A percentile compares a stretch with the other conserved stretches of the same genome.
Conservation (phyloP, 2,888 invertebrate species). For the Lasioglossum figueresi region DNA sequence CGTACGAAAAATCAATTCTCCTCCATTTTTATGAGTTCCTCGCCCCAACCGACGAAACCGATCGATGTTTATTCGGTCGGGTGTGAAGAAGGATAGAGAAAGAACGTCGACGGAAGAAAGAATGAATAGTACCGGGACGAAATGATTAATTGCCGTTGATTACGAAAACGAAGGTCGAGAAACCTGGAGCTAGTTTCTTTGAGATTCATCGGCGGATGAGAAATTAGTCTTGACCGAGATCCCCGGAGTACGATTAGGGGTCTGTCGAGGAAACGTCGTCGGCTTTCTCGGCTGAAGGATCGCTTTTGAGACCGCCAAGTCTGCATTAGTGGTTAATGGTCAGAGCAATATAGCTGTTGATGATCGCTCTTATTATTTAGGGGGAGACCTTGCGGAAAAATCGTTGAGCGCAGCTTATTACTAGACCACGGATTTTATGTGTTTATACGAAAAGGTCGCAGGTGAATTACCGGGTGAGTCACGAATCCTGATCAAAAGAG, state of each 20-base stretch:
- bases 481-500: too few species aligned
- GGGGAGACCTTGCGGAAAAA: background rate
- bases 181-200: background rate
- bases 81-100: constrained; percentile 18
- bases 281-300: background rate
- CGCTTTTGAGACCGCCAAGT: background rate
- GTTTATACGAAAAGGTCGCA: too few species aligned
- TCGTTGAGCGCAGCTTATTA: background rate
- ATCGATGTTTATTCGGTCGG: constrained; percentile 37
- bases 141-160: constrained; percentile 44
- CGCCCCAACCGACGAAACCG: background rate
- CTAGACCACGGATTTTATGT: too few species aligned
- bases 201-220: constrained; percentile 4
- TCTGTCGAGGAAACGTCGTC: background rate
- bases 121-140: constrained; percentile 16
- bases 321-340: background rate
- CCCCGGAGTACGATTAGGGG: background rate
- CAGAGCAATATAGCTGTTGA: background rate
- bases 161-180: background rate
- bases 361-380: background rate
- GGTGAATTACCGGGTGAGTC: too few species aligned
- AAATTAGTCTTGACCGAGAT: constrained; percentile 9
- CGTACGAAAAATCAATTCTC: constrained; percentile 17
- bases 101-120: constrained; percentile 3
- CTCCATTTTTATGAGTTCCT: constrained; percentile 26